These are phyloP conservation scores for Zosterops japonicus DNA, from an alignment of 2,113 vertebrate genomes.

Conservation along the genomic window DNA sequence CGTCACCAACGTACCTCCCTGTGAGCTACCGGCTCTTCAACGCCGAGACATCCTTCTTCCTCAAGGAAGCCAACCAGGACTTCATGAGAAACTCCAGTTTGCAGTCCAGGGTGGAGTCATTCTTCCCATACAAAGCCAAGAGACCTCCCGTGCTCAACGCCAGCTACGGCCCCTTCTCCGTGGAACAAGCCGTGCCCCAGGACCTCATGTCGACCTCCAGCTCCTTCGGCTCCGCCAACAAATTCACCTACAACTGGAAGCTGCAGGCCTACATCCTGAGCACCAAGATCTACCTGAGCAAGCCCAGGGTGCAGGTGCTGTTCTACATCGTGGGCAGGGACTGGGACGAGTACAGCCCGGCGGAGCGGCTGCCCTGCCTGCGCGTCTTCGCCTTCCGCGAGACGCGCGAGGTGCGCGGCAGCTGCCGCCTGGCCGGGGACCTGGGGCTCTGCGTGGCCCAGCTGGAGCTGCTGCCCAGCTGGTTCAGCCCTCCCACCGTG, in stretches of 20 bases:
- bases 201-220: constrained; percentile 78
- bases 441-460: constrained; percentile 88
- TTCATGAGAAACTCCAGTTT: constrained; percentile 89
- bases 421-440: constrained; percentile 82
- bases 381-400: constrained; percentile 91
- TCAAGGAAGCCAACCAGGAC: constrained; percentile 89
- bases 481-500: constrained; percentile 82
- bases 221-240: constrained; percentile 71
- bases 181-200: constrained; percentile 81
- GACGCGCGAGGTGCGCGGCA: constrained; percentile 86
- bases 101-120: constrained; percentile 83
- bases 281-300: constrained; percentile 79
- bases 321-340: constrained; percentile 88
- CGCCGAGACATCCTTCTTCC: constrained; percentile 85
- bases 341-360: constrained; percentile 85
- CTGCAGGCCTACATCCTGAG: constrained; percentile 86
- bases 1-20: constrained; percentile 88
- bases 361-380: constrained; percentile 86
- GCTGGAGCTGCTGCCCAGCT: constrained; percentile 83
- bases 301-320: constrained; percentile 87
- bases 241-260: constrained; percentile 87
- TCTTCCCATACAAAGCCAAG: constrained; percentile 87
- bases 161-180: constrained; percentile 87
- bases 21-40: constrained; percentile 86
- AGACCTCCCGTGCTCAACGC: constrained; percentile 80